Conservation (phyloP, 1,140 invertebrate genomes). For the Scaptomyza montana region DNA sequence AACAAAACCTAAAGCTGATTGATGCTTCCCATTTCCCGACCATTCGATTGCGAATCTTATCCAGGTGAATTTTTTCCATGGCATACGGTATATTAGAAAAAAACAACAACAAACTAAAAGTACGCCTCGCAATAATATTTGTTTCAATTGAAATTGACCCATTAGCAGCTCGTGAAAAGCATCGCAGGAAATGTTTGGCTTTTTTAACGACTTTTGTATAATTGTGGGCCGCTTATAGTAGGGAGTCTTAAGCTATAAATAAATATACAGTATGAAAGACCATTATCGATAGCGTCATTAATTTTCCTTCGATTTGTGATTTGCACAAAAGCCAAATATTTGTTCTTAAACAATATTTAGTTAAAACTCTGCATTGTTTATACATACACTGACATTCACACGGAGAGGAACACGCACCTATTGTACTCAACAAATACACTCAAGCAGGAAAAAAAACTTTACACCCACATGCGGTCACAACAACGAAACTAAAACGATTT, state of each 20-base stretch:
- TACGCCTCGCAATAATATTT: conserved; percentile 49
- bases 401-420: conserved; percentile 21
- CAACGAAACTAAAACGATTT: neutral
- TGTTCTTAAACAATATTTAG: conserved; percentile 82
- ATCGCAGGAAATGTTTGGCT: conserved; percentile 54
- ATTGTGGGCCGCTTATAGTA: conserved; percentile 10
- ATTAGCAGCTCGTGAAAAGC: conserved; percentile 78
- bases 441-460: conserved; percentile 7
- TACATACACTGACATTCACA: conserved; percentile 22
- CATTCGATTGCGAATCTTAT: conserved; percentile 23
- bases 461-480: conserved; percentile 29
- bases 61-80: conserved; percentile 24
- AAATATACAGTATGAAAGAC: neutral
- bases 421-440: conserved; percentile 33
- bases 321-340: conserved; percentile 75
- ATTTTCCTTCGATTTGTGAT: conserved; percentile 47
- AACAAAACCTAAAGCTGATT: conserved; percentile 36
- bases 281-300: conserved; percentile 71
- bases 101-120: conserved; percentile 14
- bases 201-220: conserved; percentile 61
- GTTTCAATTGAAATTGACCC: conserved; percentile 76
- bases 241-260: conserved; percentile 5
- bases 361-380: conserved; percentile 77
- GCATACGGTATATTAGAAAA: neutral
- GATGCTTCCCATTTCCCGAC: conserved; percentile 53